phyloP scores from a whole-genome alignment of 2,888 invertebrate genomes.

The Ornithoptera alexandrae region DNA sequence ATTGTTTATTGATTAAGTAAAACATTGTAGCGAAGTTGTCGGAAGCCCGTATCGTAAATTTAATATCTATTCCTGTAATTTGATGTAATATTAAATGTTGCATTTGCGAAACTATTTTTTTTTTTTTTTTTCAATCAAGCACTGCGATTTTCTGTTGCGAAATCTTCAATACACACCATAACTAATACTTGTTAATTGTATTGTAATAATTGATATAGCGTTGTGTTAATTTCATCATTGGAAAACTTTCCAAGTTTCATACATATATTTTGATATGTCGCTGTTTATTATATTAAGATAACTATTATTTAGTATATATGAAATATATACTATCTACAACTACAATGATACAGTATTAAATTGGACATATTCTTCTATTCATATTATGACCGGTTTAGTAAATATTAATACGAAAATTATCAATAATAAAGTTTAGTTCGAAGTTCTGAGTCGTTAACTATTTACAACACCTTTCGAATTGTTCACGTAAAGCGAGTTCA shows the following conservation, averaged over 20 bases:
- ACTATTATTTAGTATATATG: background rate
- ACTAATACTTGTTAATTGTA: conserved; percentile 8
- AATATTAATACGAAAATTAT: background rate
- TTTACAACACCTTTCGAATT: background rate
- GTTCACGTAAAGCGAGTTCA: background rate
- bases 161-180: conserved; percentile 14
- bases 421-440: background rate
- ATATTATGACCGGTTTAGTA: conserved; percentile 1
- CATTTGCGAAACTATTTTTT: conserved; percentile 23
- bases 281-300: background rate
- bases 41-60: conserved; percentile 25
- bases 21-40: conserved; percentile 22
- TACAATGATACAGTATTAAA: background rate
- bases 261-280: background rate
- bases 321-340: background rate
- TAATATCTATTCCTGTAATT: conserved; percentile 24
- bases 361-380: background rate
- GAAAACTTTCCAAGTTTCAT: background rate
- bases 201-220: background rate
- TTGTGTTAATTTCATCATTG: background rate
- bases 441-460: background rate
- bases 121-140: conserved; percentile 4
- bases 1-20: background rate
- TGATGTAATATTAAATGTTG: conserved; percentile 21
- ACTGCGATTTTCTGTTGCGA: conserved; percentile 25